Evolutionary conservation across 2,113 vertebrate species (phyloP), one percentile per base, ranked within the genome.

Genomic region (Lethenteron reissneri): DNA sequence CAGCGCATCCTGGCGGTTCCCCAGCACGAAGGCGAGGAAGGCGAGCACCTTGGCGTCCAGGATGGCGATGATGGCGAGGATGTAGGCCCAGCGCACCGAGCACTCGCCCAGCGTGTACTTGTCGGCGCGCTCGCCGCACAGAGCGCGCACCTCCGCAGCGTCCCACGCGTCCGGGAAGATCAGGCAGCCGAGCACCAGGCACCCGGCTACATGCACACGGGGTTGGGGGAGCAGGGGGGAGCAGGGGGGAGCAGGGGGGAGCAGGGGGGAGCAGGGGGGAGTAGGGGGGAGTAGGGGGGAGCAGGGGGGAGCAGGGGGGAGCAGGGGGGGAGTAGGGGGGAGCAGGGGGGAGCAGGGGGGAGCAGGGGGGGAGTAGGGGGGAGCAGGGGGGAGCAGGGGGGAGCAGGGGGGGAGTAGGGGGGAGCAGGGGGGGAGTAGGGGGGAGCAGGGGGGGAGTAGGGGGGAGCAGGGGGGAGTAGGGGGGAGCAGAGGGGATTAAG

Each of bases 151-250:
- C 79, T 89, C 87, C 0, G 80, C 82, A 0, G 92, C 94, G 78
- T 99, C 94, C 94, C 94, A 99, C 15, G 92, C 94, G 0, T 97
- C 94, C 0, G 92, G 92, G 75, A 97, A 99, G 80, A 97, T 95
- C 79, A 97, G 83, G 73, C 92, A 97, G 72, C 94, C 91, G 0
- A 97, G 88, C 80, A 89, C 86, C 77, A 99, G 84, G 74, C 91
- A 90, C 0, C 87, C 86, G 7, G 86, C 94, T 95, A 41, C 41
- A 41, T 41, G 41, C 41, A 41, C 5, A 41, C 6, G 41, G 41
- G 41, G 41, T 41, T 41, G 41, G 41, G 25, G 25, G 25, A 21
- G 21, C 21, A 21, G 21, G 21, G 21, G 21, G 21, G 21, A 21
- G 21, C 21, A 21, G 21, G 2, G 21, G 21, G 21, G 21, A 21